These are phyloP conservation scores for Serinus canaria DNA, from an alignment of 2,113 vertebrate genomes.

Conservation along the genomic window DNA sequence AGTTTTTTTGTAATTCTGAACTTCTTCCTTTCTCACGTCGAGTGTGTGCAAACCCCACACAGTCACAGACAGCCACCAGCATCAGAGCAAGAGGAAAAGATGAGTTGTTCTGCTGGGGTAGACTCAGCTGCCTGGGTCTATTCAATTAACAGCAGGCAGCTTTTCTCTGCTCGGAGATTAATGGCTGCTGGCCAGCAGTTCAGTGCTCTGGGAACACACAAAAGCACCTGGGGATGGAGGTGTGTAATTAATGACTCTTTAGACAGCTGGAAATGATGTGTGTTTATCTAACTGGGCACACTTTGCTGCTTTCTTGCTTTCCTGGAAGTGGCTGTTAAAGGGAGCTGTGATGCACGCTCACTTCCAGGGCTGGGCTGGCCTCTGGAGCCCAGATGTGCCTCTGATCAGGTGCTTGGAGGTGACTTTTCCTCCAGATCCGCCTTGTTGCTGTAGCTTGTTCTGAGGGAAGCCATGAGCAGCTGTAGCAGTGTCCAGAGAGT, in stretches of 20 bases:
- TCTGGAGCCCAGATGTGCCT: background rate
- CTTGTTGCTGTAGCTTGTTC: background rate
- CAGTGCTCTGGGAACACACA: background rate
- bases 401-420: background rate
- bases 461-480: background rate
- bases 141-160: background rate
- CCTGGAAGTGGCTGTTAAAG: background rate
- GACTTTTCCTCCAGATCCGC: background rate
- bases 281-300: constrained; percentile 24
- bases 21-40: background rate
- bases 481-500: accelerated
- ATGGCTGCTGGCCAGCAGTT: background rate
- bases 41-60: background rate
- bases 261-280: background rate
- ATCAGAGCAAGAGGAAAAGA: background rate
- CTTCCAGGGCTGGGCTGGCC: background rate
- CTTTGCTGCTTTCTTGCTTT: background rate
- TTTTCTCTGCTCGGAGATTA: background rate
- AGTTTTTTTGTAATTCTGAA: background rate
- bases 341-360: accelerated
- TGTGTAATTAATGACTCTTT: constrained; percentile 17
- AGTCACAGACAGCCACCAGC: background rate
- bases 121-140: background rate
- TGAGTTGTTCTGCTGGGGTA: background rate
- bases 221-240: constrained; percentile 31